Evolutionary conservation across 1,140 invertebrate genomes (phyloP).

Genomic region (silkworm (Bombyx mori)): DNA sequence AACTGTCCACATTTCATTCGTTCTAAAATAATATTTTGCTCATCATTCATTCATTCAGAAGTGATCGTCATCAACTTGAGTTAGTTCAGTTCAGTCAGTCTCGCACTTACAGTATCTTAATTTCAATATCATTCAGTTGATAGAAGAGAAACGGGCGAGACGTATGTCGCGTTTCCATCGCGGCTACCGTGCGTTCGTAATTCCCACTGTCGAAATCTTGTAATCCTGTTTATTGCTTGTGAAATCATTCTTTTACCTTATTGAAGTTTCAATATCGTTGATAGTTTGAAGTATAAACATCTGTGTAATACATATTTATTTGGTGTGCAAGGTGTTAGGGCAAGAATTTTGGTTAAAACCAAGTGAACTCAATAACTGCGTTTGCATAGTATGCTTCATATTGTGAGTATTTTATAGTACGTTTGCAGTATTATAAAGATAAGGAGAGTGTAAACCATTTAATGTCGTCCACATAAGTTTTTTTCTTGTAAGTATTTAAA

Average conservation of each 20-base stretch:
- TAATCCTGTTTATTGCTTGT: conserved; percentile 1
- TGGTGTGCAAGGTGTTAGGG: conserved; percentile 26
- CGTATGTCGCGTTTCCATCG: conserved; percentile 44
- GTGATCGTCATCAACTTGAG: no score
- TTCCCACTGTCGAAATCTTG: conserved; percentile 25
- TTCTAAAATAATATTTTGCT: not conserved
- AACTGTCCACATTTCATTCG: not conserved
- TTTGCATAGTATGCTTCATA: conserved; percentile 63
- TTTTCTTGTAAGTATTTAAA: no score
- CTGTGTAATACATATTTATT: no score
- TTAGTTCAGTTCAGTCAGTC: conserved; percentile 11
- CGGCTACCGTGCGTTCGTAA: conserved; percentile 63
- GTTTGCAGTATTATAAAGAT: not conserved
- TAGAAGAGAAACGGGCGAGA: conserved; percentile 43
- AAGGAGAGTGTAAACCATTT: no score
- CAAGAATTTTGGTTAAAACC: conserved; percentile 28
- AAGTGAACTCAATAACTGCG: conserved; percentile 51
- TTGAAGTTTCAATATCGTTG: not conserved
- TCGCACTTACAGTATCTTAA: conserved; percentile 13
- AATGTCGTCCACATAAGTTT: no score
- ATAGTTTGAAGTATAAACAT: no score
- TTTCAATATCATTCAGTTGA: conserved; percentile 21
- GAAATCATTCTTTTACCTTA: conserved; percentile 1
- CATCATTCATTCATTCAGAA: not conserved
- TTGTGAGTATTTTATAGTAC: conserved; percentile 40